Evolutionary conservation across 64 coral and sea anemone genomes (phyloP), one percentile per base, ranked within the genome.

Genomic region (Stichodactyla helianthus): DNA sequence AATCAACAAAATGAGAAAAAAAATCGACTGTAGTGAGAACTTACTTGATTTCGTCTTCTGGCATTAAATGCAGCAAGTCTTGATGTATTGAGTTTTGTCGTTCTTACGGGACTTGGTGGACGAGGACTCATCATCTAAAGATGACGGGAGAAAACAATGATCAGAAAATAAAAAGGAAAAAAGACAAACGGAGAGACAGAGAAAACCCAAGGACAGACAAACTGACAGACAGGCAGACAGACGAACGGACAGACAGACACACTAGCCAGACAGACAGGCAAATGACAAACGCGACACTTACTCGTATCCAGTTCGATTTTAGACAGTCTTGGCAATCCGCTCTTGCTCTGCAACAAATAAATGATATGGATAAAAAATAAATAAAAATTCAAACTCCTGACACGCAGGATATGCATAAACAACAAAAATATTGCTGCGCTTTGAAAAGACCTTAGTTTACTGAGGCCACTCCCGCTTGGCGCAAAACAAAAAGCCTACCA

Each of bases 1-100:
- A 19, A 18, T 18, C 10, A 51, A 52, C 13, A 17, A 81, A 52
- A 52, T 53, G 50, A 52, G 78, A 53, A 52, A 81, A 20, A 81
- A 5, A 51, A 81, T 52, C 52, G 6, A 53, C 16, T 18, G 14
- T 5, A 17, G 50, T 53, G 78, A 20, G 11, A 52, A 59, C 85
- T 87, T 19, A 91, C 93, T 88, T 99, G 97, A 82, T 99, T 94
- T 57, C 97, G 79, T 83, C 97, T 92, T 23, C 97, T 59, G 16
- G 97, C 97, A 78, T 99, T 99, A 83, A 95, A 99, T 31, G 97
- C 93, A 17, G 97, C 97, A 22, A 99, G 83, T 60, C 97, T 87
- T 62, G 97, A 95, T 10, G 86, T 99, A 87, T 95, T 99, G 1
- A 99, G 88, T 83, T 94, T 94, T 1, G 91, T 83, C n/a, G 90